Evolutionary conservation across 2,888 invertebrate species (phyloP), one percentile per base, ranked within the genome.

Genomic region (Cinara cedri): DNA sequence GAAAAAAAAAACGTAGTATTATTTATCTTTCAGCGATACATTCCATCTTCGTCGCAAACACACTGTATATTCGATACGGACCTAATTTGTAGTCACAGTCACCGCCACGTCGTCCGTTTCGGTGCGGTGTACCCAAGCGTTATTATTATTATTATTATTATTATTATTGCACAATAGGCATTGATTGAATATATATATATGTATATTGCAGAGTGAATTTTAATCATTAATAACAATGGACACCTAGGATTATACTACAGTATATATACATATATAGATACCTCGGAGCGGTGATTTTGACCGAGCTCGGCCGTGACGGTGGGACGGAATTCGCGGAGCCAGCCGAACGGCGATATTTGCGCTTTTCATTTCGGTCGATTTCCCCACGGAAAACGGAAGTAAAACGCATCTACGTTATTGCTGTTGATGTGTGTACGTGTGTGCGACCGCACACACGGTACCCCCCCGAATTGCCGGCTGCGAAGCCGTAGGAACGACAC

Each of bases 351-450:
- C 66, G 55, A 57, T 71, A 65, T 75, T 66, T 55, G 54, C 16
- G 66, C 75, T 66, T 76, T 76, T 66, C 75, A 55, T 65, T 76
- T 55, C 19, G 62, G 74, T 66, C 75, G 75, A 76, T 76, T 76
- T 76, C 75, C 75, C 75, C 8, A 34, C 55, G 75, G 75, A 66
- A 55, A 66, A 76, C 66, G 66, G 46, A 46, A 66, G 55, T 66
- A 65, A 34, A 34, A 66, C 46, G 65, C 26, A 66, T 66, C 54
- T 46, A 44, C 51, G 54, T 55, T 66, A 55, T 66, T 65, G 55
- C 55, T 55, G 16, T 44, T n/a, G n/a, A 14, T 14, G 42, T 16
- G 26, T 26, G 11, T 0, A 11, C 44, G 42, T 13, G 13, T 10
- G 3, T 34, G 49, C 44, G 54, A 54, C 55, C 16, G 13, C 13